Evolutionary conservation across 2,113 vertebrate genomes (phyloP), one percentile per base, ranked within the genome.

Genomic region (Mormoops blainvillei): DNA sequence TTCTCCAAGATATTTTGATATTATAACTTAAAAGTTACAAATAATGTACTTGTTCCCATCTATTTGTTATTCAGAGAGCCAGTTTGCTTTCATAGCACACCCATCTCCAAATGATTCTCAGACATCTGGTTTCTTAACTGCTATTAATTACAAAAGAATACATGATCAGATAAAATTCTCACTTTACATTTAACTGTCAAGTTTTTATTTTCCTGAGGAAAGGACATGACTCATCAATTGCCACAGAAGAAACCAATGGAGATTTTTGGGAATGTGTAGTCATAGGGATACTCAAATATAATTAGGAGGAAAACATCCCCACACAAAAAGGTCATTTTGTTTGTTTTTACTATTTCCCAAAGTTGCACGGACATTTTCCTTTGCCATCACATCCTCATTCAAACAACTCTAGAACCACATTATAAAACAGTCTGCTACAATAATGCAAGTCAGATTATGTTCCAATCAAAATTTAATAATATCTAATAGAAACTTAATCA

Each of bases 171-270:
- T 54, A n/a, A 88, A 97, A 63, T 45, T 83, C 33, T 81, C 54
- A 83, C n/a, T 84, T 96, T 71, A 95, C 28, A 74, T 73, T 96
- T 91, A 78, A 94, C 87, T 86, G 41, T 52, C 36, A 91, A 87
- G 41, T 80, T 83, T 93, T 96, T 89, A 78, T 93, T 78, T 83
- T 83, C 56, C 50, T 87, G 45, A 92, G 31, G 52, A 96, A 93
- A 95, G 50, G 89, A 82, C n/a, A 92, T 77, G 52, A 80, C 33
- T 56, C 5, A 70, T 76, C 31, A 94, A 91, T 19, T 88, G 26
- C 54, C 67, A 91, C 50, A 89, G 77, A 83, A 70, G 22, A 95
- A 95, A 86, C 12, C 78, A 65, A 95, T 86, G 41, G 5, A 80
- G 67, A 58, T 43, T 89, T 91, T 16, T 31, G 41, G 14, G 31